Base-by-base conservation (phyloP, 2,113 vertebrate genomes). In the Dermatemys mawii region DNA sequence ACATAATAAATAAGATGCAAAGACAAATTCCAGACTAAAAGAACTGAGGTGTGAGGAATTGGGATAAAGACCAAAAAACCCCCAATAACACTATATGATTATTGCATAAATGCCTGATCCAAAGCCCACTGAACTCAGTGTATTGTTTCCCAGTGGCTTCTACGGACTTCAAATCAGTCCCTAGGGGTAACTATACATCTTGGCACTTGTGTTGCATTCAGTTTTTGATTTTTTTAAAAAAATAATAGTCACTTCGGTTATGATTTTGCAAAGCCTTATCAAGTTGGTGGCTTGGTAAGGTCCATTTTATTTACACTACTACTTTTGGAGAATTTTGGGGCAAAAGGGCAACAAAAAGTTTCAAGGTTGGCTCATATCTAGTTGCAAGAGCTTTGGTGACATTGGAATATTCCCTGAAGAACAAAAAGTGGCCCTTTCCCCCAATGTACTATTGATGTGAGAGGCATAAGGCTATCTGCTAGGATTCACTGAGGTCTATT, bases 401-500 rank as follows among this genome's bases (percentile, higher is more conserved):
- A 82, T 21, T 84, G 41, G 5, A 92, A 1, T 6, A 73, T 84
- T 93, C 50, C 19, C 19, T 17, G 54, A 88, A 92, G 6, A 92
- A 16, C 19, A 81, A 6, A 6, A 86, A 91, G 84, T 29, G 5
- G 44, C 2, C n/a, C 11, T 84, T 49, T 86, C 84, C 51, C 63
- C 35, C 5, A 63, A 2, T 16, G 27, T 53, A 5, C 44, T 90
- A 26, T 81, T 95, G 16, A 29, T 90, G 84, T 14, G 10, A 94
- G 53, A 82, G 29, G 54, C 38, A 51, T 19, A 87, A 24, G 14
- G 84, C 44, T 90, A 78, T 78, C 86, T 75, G 26, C 81, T 87
- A 84, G 89, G 88, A 94, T 94, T 94, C 95, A 19, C 84, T 84
- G 90, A 86, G 27, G 88, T 91, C 93, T 94, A 76, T 85, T 89